Evolutionary conservation across 2,888 invertebrate species (phyloP).

Genomic region (Tribolium freemani): DNA sequence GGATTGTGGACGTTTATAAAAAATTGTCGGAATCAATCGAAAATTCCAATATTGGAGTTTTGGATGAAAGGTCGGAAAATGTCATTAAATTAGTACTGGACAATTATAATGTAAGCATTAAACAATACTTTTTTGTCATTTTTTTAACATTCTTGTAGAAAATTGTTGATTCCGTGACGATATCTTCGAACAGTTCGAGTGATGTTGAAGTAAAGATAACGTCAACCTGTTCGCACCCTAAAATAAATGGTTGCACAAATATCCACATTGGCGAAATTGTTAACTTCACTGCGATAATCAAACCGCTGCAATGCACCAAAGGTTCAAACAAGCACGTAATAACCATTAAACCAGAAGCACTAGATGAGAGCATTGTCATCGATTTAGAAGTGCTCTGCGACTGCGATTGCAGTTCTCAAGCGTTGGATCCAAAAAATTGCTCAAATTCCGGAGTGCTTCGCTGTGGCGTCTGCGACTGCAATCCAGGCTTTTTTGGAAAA

Average conservation of each 20-base stretch:
- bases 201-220: constrained; percentile 73
- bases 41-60: constrained; percentile 76
- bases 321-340: constrained; percentile 68
- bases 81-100: constrained; percentile 78
- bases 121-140: too few relatives aligned
- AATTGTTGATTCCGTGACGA: constrained; percentile 67
- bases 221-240: constrained; percentile 65
- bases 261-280: constrained; percentile 74
- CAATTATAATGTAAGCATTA: constrained; percentile 76
- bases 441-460: constrained; percentile 50
- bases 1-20: constrained; percentile 66
- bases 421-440: constrained; percentile 67
- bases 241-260: constrained; percentile 74
- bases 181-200: constrained; percentile 60
- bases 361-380: constrained; percentile 78
- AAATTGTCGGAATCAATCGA: constrained; percentile 74
- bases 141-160: constrained; percentile 64
- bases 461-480: constrained; percentile 74
- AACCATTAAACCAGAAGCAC: constrained; percentile 79
- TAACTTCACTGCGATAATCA: constrained; percentile 71
- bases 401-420: constrained; percentile 75
- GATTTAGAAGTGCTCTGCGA: constrained; percentile 79
- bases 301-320: constrained; percentile 74
- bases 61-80: constrained; percentile 75
- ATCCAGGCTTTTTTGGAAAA: constrained; percentile 69